phyloP scores from a whole-genome alignment of 2,797 vertebrate genomes.

The Macrochelys suwanniensis region DNA sequence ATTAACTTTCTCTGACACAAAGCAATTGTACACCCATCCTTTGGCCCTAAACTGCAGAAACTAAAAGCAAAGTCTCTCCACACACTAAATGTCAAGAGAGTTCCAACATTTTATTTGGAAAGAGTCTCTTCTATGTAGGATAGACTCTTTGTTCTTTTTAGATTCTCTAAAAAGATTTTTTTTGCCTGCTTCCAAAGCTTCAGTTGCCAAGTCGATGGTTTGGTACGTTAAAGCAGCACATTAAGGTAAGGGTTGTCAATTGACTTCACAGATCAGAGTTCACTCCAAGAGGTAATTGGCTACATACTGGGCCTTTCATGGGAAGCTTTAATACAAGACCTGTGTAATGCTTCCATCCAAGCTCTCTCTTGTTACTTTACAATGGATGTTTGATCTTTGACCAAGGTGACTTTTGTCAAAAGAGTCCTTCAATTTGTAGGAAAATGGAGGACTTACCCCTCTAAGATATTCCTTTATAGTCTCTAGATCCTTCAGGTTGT shows the following conservation, averaged over 20 bases:
- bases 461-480: rapidly evolving
- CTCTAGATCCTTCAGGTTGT: neutral
- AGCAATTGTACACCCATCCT: constrained; percentile 8
- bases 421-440: neutral
- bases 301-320: neutral
- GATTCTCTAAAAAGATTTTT: neutral
- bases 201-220: neutral
- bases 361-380: neutral
- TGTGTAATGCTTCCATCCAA: neutral
- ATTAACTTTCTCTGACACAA: constrained; percentile 17
- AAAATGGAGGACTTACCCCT: neutral
- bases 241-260: neutral
- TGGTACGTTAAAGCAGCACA: neutral
- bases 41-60: constrained; percentile 15
- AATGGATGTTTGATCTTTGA: neutral
- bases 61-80: neutral
- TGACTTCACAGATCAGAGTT: neutral
- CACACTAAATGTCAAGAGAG: neutral
- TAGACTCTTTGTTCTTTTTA: neutral
- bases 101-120: neutral
- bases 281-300: neutral
- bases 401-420: neutral
- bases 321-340: neutral
- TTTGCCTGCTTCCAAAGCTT: neutral
- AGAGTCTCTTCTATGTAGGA: neutral